These are phyloP conservation scores for Aporrectodea caliginosa DNA, from an alignment of 1,140 invertebrate species.

Conservation along the genomic window DNA sequence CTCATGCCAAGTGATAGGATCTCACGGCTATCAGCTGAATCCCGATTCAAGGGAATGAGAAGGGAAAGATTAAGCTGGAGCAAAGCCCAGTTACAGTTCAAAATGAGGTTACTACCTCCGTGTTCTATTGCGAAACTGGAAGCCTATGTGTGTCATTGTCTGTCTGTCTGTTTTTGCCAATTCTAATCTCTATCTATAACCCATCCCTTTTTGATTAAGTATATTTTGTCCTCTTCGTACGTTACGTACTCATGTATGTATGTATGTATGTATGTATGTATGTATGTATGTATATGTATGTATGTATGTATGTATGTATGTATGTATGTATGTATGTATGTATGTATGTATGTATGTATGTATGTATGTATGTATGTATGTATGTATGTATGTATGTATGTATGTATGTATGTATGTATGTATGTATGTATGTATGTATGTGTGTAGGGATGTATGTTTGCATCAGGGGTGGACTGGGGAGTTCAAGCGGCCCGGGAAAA, in stretches of 20 bases:
- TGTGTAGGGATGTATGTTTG: too few species aligned
- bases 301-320: conserved; percentile 7
- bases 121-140: background rate
- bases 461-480: too few species aligned
- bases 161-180: background rate
- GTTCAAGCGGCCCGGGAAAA: too few species aligned
- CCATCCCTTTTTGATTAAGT: background rate
- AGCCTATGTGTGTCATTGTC: background rate
- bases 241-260: background rate
- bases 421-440: conserved; percentile 7
- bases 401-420: conserved; percentile 7
- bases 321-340: conserved; percentile 7
- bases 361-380: conserved; percentile 7
- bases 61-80: background rate
- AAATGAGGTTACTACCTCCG: background rate
- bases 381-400: conserved; percentile 7
- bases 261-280: conserved; percentile 1
- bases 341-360: conserved; percentile 7
- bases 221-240: background rate
- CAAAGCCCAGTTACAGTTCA: background rate
- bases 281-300: conserved; percentile 7
- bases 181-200: background rate
- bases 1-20: too few species aligned
- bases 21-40: too few species aligned
- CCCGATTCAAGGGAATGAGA: too few species aligned